Conservation (phyloP, 2,113 vertebrate genomes). For the Corydoras maculifer region DNA sequence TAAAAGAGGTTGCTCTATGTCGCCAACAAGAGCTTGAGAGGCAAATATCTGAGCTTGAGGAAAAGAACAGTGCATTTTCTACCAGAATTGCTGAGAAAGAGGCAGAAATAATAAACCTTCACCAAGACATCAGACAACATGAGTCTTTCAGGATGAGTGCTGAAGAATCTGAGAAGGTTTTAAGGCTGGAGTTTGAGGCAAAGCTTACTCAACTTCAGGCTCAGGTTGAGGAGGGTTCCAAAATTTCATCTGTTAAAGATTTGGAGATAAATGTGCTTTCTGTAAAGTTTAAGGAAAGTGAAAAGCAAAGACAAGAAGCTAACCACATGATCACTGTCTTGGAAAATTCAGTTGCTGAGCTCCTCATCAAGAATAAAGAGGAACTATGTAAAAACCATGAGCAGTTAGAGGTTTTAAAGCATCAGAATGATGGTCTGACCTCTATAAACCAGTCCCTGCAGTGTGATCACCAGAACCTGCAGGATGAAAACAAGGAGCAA, state of each 20-base stretch:
- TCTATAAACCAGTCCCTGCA: not conserved
- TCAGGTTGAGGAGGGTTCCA: not conserved
- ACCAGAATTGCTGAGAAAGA: not conserved
- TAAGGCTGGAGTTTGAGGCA: not conserved
- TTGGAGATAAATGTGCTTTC: not conserved
- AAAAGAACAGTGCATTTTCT: too few relatives aligned
- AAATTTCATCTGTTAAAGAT: not conserved
- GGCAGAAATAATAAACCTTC: not conserved
- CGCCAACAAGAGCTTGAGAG: not conserved
- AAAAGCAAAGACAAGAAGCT: not conserved
- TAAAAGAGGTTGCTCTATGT: too few relatives aligned
- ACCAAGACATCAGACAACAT: constrained; percentile 14
- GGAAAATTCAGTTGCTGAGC: not conserved
- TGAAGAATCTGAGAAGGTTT: not conserved
- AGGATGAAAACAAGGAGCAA: constrained; percentile 8
- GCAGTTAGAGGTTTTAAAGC: not conserved
- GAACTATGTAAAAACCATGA: not conserved
- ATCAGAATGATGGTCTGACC: constrained; percentile 15
- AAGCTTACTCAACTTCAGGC: not conserved
- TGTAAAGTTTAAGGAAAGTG: not conserved
- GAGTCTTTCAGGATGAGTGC: constrained; percentile 29
- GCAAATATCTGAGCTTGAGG: too few relatives aligned
- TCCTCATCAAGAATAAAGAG: not conserved
- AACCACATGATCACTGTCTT: not conserved
- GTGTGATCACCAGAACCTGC: not conserved